Evolutionary conservation across 92 coral and sea anemone species (phyloP).

Genomic region (Pocillopora meandrina): DNA sequence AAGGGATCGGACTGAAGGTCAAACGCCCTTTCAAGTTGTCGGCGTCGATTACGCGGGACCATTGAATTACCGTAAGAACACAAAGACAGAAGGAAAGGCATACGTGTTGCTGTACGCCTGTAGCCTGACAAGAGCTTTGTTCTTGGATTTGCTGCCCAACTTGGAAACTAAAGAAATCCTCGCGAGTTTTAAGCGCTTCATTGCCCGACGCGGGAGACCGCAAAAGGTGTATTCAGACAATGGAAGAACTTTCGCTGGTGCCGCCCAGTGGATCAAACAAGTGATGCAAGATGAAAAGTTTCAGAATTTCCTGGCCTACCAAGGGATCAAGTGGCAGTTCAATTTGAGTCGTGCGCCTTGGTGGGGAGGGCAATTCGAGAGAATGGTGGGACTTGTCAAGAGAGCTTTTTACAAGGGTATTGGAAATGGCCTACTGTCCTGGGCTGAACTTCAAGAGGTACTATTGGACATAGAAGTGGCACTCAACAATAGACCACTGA

Average conservation of each 20-base stretch:
- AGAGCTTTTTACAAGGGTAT: background rate
- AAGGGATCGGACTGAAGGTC: constrained; percentile 8
- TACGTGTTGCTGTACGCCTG: background rate
- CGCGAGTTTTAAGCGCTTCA: background rate
- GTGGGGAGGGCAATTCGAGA: constrained; percentile 4
- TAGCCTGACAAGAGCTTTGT: background rate
- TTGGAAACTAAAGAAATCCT: background rate
- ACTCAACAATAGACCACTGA: background rate
- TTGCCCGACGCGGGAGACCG: background rate
- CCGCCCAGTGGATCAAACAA: constrained; percentile 9
- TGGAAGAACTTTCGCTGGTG: background rate
- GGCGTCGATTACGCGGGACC: constrained; percentile 10
- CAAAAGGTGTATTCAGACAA: background rate
- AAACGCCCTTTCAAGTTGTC: constrained; percentile 4
- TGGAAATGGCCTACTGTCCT: background rate
- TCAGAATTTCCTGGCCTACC: constrained; percentile 4
- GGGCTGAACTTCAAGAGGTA: background rate
- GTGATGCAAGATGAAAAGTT: constrained; percentile 24
- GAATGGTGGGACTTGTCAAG: background rate
- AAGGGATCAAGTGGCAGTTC: background rate
- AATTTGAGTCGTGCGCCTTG: background rate
- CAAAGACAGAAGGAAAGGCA: background rate
- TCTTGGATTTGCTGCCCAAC: background rate
- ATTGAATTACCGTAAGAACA: background rate
- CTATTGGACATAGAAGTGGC: background rate